These are phyloP conservation scores for Macrochelys suwanniensis DNA, from an alignment of 2,797 vertebrate species.

Conservation along the genomic window DNA sequence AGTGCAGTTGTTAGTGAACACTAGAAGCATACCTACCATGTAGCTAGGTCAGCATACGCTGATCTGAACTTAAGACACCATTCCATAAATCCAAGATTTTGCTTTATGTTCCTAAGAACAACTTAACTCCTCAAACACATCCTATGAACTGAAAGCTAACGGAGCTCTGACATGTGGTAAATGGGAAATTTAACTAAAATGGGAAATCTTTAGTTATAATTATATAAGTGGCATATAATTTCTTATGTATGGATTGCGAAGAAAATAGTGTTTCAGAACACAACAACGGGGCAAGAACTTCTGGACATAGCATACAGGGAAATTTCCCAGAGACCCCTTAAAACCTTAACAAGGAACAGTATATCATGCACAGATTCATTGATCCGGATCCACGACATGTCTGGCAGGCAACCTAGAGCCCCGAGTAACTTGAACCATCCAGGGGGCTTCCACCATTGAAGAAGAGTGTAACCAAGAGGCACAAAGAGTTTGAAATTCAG, in stretches of 20 bases:
- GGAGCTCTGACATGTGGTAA: not conserved
- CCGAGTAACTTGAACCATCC: not conserved
- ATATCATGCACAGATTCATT: not conserved
- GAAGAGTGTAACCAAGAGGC: not conserved
- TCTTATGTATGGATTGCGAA: not conserved
- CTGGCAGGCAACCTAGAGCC: not conserved
- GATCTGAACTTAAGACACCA: not conserved
- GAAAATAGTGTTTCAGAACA: not conserved
- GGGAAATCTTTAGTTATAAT: not conserved
- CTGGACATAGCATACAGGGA: not conserved
- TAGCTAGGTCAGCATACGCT: not conserved
- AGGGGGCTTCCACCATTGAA: not conserved
- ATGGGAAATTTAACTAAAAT: not conserved
- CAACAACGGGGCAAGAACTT: not conserved
- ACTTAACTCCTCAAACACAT: not conserved
- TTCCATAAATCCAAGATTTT: not conserved
- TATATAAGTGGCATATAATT: not conserved
- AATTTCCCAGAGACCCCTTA: not conserved
- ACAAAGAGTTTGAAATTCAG: fast-evolving
- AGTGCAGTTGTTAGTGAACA: not conserved
- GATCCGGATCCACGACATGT: not conserved
- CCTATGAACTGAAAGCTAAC: not conserved
- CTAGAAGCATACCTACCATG: not conserved
- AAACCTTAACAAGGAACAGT: not conserved
- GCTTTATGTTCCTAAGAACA: not conserved